Base-by-base conservation (phyloP, 1,140 invertebrate genomes). In the Atopsyche davidsoni region DNA sequence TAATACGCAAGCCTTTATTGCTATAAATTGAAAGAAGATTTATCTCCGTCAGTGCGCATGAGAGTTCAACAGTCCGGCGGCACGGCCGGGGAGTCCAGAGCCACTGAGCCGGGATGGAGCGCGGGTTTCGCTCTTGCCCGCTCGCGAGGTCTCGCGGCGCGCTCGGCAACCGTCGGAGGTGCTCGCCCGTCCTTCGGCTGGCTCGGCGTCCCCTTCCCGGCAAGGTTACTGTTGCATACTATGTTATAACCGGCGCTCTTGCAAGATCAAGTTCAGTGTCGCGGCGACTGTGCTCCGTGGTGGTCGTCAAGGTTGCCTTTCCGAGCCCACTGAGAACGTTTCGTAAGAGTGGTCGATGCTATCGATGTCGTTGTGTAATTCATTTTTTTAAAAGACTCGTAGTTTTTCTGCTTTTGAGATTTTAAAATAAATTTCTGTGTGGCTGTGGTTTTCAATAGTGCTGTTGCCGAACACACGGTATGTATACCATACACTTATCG, bases 161-260 rank as follows among this genome's bases (percentile, higher is more conserved):
- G 22, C 46, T 18, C 41, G 17, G 38, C 55, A 59, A 44, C 53
- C 32, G 39, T 55, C 46, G 41, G 41, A 19, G 16, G 21, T 38
- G 40, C 41, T 46, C 32, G 31, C 11, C 70, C 69, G 70, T 71
- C 70, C 68, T 73, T 73, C 69, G 71, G 67, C 64, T 60, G 66
- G 62, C 69, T 43, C 39, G 14, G 32, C 22, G 19, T 71, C 68
- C 70, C 70, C 31, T 68, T 71, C 70, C 71, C 68, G 69, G 69
- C 70, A 74, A 72, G 69, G 69, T 74, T 72, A 72, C 72, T 70
- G 71, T 72, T 73, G 71, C 69, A 67, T 70, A 68, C 70, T 70
- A 73, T 70, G 69, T 72, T 73, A 73, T 73, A 73, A 73, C 71
- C 71, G 70, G 69, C 69, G 69, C 67, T 66, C 65, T 65, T 65